Base-by-base conservation (phyloP, 1,140 invertebrate species). In the Drosophila pallidifrons region DNA sequence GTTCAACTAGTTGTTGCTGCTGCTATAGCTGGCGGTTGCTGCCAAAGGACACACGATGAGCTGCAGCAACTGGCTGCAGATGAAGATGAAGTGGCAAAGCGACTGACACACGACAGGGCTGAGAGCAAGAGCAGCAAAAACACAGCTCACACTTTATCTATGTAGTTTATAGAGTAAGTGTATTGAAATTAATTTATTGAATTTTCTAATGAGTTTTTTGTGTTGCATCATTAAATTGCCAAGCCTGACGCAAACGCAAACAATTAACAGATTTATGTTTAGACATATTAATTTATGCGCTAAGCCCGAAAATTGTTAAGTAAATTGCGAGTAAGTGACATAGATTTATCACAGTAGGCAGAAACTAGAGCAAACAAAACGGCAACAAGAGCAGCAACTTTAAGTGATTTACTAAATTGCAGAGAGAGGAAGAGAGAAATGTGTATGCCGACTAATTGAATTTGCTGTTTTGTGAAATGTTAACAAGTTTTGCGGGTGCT, bases 141-240 rank as follows among this genome's bases (percentile, higher is more conserved):
- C 60, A 28, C 51, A 38, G 66, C 45, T 58, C 51, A 70, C 82
- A 88, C 72, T 88, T 72, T 74, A 88, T 80, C 76, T 68, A 77
- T 15, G 11, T 30, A 41, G 35, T 52, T 16, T 47, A 32, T 35
- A 35, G 5, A 11, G 38, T 15, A 28, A 58, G 20, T 64, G 5
- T 86, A 88, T 87, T 87, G 85, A 83, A 87, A 83, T 87, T 88
- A 88, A 87, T 88, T 87, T 87, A 88, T 88, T 80, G 83, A 88
- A 88, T 85, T 88, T 88, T 78, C 76, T 88, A 88, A 87, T 88
- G 85, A 87, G 83, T 67, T 77, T 77, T 77, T 81, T 76, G 66
- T 41, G 46, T 41, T 63, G 49, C 59, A 63, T 65, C 30, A 43
- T 72, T 72, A 65, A 75, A 58, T 35, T 47, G 69, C 64, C 81